Conservation (phyloP, 2,888 invertebrate species). For the Cataglyphis altisquamis region DNA sequence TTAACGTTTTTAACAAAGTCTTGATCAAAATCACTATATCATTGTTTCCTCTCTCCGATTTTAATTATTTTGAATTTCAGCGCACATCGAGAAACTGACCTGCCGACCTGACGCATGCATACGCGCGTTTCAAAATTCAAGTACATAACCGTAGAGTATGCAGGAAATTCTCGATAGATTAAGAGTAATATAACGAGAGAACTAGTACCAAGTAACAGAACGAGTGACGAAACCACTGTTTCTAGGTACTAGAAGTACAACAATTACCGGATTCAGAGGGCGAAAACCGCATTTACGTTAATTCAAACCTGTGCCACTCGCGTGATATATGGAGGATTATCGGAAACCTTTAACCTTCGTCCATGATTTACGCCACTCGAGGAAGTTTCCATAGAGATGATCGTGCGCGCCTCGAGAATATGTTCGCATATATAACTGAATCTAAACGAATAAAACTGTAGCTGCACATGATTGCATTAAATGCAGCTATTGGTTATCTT, state of each 20-base stretch:
- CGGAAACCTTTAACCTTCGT: conserved; percentile 45
- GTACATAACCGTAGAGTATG: neutral
- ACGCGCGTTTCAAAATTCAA: conserved; percentile 27
- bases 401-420: conserved; percentile 13
- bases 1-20: neutral
- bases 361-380: conserved; percentile 58
- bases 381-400: conserved; percentile 24
- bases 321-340: conserved; percentile 63
- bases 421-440: conserved; percentile 3
- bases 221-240: conserved; percentile 38
- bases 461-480: conserved; percentile 17
- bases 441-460: conserved; percentile 34
- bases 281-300: conserved; percentile 55
- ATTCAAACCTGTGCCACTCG: conserved; percentile 28
- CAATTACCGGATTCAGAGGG: conserved; percentile 59
- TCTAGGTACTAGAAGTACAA: conserved; percentile 45
- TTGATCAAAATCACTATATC: neutral
- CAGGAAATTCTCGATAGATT: conserved; percentile 43
- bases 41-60: neutral
- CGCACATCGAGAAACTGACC: conserved; percentile 6
- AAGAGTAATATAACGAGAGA: conserved; percentile 45
- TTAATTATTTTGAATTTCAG: conserved; percentile 18
- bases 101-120: neutral
- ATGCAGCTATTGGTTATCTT: conserved; percentile 8
- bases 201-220: conserved; percentile 40